Evolutionary conservation across 2,888 invertebrate genomes (phyloP).

Genomic region (Gandaritis pyraliata): DNA sequence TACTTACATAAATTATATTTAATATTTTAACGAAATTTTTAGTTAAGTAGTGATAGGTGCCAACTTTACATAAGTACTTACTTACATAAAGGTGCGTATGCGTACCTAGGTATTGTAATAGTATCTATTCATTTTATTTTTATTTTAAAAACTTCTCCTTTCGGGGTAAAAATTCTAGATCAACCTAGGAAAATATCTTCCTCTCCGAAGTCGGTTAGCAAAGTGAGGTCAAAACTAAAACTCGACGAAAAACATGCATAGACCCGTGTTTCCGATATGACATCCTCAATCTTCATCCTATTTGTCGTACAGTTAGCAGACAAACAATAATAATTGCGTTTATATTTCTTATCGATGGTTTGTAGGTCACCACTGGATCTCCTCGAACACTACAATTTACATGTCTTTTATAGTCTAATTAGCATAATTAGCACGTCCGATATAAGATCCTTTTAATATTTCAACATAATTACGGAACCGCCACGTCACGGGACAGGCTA

Average conservation of each 20-base stretch:
- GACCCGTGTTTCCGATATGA: constrained; percentile 16
- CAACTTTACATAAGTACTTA: no score
- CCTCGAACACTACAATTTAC: constrained; percentile 59
- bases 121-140: no score
- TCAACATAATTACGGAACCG: constrained; percentile 5
- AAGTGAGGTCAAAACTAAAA: no score
- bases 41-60: no score
- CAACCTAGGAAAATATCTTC: no score
- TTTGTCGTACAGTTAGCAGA: constrained; percentile 27
- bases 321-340: constrained; percentile 39
- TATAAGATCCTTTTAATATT: constrained; percentile 12
- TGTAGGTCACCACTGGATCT: constrained; percentile 61
- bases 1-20: no score
- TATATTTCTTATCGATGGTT: constrained; percentile 43
- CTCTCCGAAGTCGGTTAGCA: no score
- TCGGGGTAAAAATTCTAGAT: no score
- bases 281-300: constrained; percentile 18
- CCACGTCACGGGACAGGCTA: background rate
- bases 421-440: constrained; percentile 57
- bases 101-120: no score
- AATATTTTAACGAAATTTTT: no score
- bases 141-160: no score
- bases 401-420: constrained; percentile 59
- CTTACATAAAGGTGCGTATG: no score
- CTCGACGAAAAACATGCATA: background rate